These are phyloP conservation scores for Tachypleus tridentatus DNA, from an alignment of 1,140 invertebrate genomes.

Conservation along the genomic window DNA sequence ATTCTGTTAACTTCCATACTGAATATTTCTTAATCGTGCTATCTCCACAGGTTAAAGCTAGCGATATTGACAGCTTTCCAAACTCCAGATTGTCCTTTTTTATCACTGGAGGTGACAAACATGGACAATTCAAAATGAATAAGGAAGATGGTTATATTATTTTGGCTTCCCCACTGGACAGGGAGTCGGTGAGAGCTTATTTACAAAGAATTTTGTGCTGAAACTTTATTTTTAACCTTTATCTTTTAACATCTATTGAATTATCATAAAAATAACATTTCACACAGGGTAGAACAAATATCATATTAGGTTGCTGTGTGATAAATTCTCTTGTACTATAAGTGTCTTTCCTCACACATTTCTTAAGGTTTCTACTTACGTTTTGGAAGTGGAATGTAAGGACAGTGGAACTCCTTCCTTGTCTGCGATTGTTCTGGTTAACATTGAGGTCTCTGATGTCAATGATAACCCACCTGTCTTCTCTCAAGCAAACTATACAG, in stretches of 20 bases:
- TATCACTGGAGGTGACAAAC: constrained; percentile 16
- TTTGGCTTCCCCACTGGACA: constrained; percentile 87
- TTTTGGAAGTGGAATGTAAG: constrained; percentile 63
- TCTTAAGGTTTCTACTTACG: constrained; percentile 43
- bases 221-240: too few relatives aligned
- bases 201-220: too few relatives aligned
- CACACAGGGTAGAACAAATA: too few relatives aligned
- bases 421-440: constrained; percentile 57
- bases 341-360: too few relatives aligned
- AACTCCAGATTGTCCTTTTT: constrained; percentile 53
- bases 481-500: constrained; percentile 60
- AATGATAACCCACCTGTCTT: constrained; percentile 65
- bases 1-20: too few relatives aligned
- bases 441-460: constrained; percentile 68
- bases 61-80: constrained; percentile 89
- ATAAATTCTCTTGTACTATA: too few relatives aligned
- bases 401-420: constrained; percentile 64
- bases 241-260: too few relatives aligned
- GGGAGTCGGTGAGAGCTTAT: constrained; percentile 53
- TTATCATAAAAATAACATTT: too few relatives aligned
- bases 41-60: constrained; percentile 68
- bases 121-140: constrained; percentile 64
- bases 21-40: too few relatives aligned
- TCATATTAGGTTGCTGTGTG: too few relatives aligned
- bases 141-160: constrained; percentile 78